Evolutionary conservation across 2,113 vertebrate species (phyloP), one percentile per base, ranked within the genome.

Genomic region (Peromyscus californicus): DNA sequence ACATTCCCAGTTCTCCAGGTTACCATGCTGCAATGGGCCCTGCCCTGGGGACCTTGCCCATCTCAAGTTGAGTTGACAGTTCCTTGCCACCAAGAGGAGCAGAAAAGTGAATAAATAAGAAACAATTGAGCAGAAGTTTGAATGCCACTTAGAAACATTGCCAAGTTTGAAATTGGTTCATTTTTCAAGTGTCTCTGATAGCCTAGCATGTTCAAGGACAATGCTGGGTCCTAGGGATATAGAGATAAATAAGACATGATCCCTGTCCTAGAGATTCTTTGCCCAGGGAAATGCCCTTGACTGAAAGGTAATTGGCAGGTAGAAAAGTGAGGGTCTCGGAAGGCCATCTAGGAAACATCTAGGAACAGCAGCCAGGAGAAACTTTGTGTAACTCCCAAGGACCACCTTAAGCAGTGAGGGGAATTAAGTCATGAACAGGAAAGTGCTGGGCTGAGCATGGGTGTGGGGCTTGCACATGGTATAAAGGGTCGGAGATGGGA

Each of bases 171-270:
- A 54, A 54, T 39, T 22, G 84, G 74, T 39, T 74, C 78, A 33
- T 61, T 45, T 45, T 9, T 8, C 65, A 85, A 59, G 48, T 59
- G 54, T 69, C 80, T 54, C 17, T 11, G 31, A 48, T 65, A 61
- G 22, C 54, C 65, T 45, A 29, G 15, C 9, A 8, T 9, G 4
- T 63, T 65, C 9, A 17, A 61, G 84, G 12, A 10, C 57, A 19
- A 1, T 12, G 67, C 69, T 16, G 22, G n/a, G 24, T 67, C 24
- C 48, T 59, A 75, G 88, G 51, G 75, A 89, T 83, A 89, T n/a
- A 96, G 94, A 96, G 93, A 72, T 74, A 91, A 92, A 59, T 70
- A 93, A 94, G 93, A 95, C 80, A 85, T 74, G 95, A 65, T 33
- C 75, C 70, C 42, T n/a, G 69, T 48, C 22, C 95, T 95, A 24